Evolutionary conservation across 2,888 invertebrate species (phyloP).

Genomic region (Fabriciana adippe): DNA sequence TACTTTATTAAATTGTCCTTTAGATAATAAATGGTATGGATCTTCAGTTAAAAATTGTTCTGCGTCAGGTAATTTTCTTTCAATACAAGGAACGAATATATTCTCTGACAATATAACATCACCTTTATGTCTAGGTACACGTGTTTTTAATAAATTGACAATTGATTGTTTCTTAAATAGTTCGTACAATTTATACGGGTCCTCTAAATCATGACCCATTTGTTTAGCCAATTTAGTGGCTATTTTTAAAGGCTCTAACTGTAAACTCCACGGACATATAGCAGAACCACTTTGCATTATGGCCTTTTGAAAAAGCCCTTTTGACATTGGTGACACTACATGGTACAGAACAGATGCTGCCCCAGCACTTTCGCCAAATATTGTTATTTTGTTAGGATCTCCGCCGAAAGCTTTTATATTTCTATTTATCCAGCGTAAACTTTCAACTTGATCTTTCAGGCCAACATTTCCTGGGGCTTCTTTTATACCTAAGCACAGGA

Average conservation of each 20-base stretch:
- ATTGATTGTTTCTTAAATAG: conserved; percentile 54
- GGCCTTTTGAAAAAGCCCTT: conserved; percentile 66
- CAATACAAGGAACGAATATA: conserved; percentile 71
- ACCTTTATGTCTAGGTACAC: conserved; percentile 64
- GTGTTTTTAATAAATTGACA: conserved; percentile 53
- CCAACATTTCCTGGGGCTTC: conserved; percentile 73
- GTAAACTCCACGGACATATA: conserved; percentile 68
- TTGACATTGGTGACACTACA: conserved; percentile 66
- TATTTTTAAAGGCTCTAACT: conserved; percentile 62
- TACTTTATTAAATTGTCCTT: conserved; percentile 59
- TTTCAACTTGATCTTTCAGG: conserved; percentile 71
- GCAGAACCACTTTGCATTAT: conserved; percentile 73
- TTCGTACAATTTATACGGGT: conserved; percentile 58
- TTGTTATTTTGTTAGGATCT: conserved; percentile 65
- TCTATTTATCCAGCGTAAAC: conserved; percentile 63
- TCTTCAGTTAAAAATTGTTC: conserved; percentile 59
- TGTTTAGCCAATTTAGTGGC: conserved; percentile 58
- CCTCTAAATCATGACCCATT: conserved; percentile 54
- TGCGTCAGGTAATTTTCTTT: conserved; percentile 50
- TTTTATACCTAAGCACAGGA: conserved; percentile 66
- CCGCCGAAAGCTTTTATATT: conserved; percentile 70
- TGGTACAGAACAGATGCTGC: conserved; percentile 68
- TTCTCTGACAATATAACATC: conserved; percentile 68
- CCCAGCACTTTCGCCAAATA: conserved; percentile 77
- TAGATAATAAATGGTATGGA: conserved; percentile 60